phyloP scores from a whole-genome alignment of 2,797 vertebrate genomes.

The Muscicapa striata region DNA sequence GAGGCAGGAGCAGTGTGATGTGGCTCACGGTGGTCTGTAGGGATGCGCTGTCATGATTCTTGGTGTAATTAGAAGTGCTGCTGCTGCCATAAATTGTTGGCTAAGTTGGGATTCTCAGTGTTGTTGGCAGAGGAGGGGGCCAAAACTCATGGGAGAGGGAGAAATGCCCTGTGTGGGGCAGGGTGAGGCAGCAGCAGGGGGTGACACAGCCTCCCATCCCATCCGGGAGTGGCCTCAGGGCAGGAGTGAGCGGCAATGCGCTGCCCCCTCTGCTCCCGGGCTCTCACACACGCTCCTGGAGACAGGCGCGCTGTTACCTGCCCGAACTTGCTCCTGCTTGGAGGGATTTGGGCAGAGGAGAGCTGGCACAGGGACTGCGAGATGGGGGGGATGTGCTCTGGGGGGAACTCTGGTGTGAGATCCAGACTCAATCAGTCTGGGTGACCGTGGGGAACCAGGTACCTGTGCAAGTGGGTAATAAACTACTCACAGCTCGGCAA shows the following conservation, averaged over 20 bases:
- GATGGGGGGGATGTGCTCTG: neutral
- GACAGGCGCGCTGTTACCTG: neutral
- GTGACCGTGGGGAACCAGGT: neutral
- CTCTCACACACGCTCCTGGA: neutral
- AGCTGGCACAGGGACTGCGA: neutral
- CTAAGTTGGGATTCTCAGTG: fast-evolving
- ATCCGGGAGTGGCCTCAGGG: fast-evolving
- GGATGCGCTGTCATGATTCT: fast-evolving
- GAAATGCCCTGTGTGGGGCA: neutral
- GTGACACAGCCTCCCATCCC: too few species aligned
- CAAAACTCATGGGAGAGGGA: neutral
- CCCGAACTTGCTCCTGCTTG: neutral
- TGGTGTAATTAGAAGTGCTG: fast-evolving
- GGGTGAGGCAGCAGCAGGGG: fast-evolving
- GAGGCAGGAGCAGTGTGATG: fast-evolving
- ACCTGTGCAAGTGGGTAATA: conserved; percentile 29
- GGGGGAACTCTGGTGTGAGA: neutral
- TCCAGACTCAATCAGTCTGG: neutral
- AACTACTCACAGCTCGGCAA: conserved; percentile 2
- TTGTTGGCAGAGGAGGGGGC: neutral
- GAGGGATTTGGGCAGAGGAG: neutral
- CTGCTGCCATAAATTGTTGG: neutral
- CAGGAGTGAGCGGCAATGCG: fast-evolving
- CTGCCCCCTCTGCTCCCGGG: neutral
- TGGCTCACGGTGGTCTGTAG: fast-evolving